A percentile compares a stretch with the other conserved stretches of the same genome.
Conservation (phyloP, 1,140 invertebrate species). For the Ylistrum balloti region DNA sequence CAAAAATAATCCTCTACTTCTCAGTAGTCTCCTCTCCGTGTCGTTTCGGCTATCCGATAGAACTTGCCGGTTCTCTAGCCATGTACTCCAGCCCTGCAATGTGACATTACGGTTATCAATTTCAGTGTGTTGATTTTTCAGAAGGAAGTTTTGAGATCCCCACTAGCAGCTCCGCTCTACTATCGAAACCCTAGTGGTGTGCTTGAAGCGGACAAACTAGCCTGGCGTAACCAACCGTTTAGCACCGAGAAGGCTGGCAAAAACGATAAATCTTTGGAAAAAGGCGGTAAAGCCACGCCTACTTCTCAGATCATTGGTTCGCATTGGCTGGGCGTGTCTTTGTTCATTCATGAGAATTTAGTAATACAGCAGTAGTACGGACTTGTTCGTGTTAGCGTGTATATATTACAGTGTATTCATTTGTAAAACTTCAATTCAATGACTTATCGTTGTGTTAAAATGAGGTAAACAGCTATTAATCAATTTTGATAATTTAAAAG, state of each 20-base stretch:
- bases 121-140: conserved; percentile 39
- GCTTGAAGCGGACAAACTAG: background rate
- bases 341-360: conserved; percentile 39
- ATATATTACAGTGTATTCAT: background rate
- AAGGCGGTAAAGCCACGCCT: background rate
- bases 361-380: background rate
- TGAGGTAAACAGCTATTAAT: background rate
- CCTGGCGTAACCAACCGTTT: conserved; percentile 37
- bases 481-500: background rate
- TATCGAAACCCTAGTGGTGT: background rate
- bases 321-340: conserved; percentile 29
- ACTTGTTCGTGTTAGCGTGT: background rate
- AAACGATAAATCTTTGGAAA: conserved; percentile 8
- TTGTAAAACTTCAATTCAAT: background rate
- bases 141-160: conserved; percentile 37
- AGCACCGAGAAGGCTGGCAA: background rate
- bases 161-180: background rate
- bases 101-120: conserved; percentile 34
- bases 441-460: background rate
- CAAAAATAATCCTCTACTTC: background rate
- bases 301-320: conserved; percentile 29
- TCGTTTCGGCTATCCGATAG: background rate
- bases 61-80: background rate
- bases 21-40: background rate
- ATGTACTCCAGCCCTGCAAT: conserved; percentile 37